Base-by-base conservation (phyloP, 2,888 invertebrate species). In the Drosophila eohydei region DNA sequence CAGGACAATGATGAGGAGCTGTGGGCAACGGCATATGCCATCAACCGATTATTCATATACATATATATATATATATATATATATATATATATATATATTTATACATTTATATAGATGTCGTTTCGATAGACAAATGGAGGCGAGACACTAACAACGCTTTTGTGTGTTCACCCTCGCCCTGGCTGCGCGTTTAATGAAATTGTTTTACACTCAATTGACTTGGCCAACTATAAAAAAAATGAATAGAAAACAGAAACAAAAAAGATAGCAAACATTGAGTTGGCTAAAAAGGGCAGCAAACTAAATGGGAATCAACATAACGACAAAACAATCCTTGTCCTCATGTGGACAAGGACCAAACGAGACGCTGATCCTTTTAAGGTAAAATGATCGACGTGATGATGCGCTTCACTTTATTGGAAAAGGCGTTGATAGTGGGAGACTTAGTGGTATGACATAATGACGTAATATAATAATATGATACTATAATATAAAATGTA, bases 121-220 rank as follows among this genome's bases (percentile, higher is more conserved):
- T 7, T 12, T 21, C 21, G 21, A 21, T 21, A 21, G 21, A 21
- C 21, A 21, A 21, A 21, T 21, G 21, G 21, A 21, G 21, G 21
- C 21, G 21, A 62, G 57, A 41, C 56, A 44, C 46, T 57, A 32
- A 44, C 16, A 28, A 60, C 59, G 40, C 36, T 43, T 59, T 32
- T 55, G 28, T 34, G 34, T n/a, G 21, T 55, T 36, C 43, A 41
- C 12, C n/a, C 38, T 26, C 6, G 36, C 38, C 32, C 54, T 44
- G 41, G 50, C 70, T 74, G 67, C 59, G 73, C 77, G 74, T 77
- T 83, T 81, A 90, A 89, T 83, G 81, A 89, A 85, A 89, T 91
- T 89, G 89, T 85, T 89, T 89, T 91, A 89, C 90, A 91, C 89
- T 90, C 91, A 89, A 89, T 89, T 89, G 89, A 90, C 73, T 83